phyloP scores from a whole-genome alignment of 2,797 vertebrate species.

The Setipinna tenuifilis region DNA sequence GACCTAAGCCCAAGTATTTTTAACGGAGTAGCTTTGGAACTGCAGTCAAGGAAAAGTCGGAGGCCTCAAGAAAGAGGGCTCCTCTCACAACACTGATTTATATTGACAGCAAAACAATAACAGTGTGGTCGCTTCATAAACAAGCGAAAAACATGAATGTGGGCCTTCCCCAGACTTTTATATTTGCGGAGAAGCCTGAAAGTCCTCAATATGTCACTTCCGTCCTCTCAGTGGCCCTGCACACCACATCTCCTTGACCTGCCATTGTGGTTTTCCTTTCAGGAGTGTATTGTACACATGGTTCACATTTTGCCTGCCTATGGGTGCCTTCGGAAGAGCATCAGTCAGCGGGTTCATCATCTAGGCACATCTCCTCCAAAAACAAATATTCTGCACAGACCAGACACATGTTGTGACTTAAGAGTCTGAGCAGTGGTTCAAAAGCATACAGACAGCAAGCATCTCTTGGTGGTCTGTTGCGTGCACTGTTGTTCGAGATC shows the following conservation, averaged over 20 bases:
- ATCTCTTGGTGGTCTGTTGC: conserved; percentile 33
- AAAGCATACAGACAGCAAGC: conserved; percentile 24
- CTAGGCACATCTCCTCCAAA: conserved; percentile 46
- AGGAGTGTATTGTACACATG: conserved; percentile 53
- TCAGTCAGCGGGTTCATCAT: conserved; percentile 46
- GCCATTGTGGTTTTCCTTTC: conserved; percentile 68
- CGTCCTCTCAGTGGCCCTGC: conserved; percentile 65
- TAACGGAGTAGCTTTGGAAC: background rate
- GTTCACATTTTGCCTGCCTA: conserved; percentile 43
- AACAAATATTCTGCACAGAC: conserved; percentile 35
- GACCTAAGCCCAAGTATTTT: conserved; percentile 17
- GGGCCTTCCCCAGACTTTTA: conserved; percentile 71
- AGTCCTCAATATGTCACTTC: conserved; percentile 73
- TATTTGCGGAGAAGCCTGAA: conserved; percentile 69
- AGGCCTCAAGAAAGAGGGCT: conserved; percentile 39
- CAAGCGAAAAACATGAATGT: conserved; percentile 67
- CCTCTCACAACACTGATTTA: conserved; percentile 61
- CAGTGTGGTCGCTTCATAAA: conserved; percentile 67
- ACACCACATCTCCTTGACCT: conserved; percentile 70
- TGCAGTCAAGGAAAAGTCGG: background rate
- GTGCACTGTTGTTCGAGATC: conserved; percentile 6
- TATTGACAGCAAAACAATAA: conserved; percentile 74
- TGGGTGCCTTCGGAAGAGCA: conserved; percentile 42
- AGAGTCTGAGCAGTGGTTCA: conserved; percentile 30
- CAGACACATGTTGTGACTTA: conserved; percentile 36